Base-by-base conservation (phyloP, 2,797 vertebrate genomes). In the Thunnus albacares region DNA sequence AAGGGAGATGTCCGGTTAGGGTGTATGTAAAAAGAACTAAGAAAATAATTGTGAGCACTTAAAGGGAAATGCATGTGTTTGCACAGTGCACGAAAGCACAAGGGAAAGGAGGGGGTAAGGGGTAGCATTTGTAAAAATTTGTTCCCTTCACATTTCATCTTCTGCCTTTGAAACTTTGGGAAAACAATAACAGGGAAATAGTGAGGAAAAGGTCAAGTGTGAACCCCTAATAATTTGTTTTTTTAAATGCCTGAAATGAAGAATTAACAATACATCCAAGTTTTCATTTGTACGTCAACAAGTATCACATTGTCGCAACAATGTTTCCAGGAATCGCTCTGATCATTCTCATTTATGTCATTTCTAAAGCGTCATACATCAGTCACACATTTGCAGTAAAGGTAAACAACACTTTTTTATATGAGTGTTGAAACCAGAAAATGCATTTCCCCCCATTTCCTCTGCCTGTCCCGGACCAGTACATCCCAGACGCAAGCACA, bases 61-160 rank as follows among this genome's bases (percentile, higher is more conserved):
- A 72, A 83, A 81, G 71, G 93, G 87, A 89, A 91, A 87, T 79
- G 79, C 62, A 85, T 33, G 64, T 91, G 83, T 92, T 92, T 91
- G 58, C 60, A 85, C 79, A 83, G 73, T 24, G 57, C 30, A 65
- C 61, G 80, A 71, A 85, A 88, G 85, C 66, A 61, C 66, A 62
- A 77, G 68, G 26, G 33, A 6, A 5, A 64, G 68, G 11, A 15
- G 80, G 67, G 75, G 76, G 73, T 56, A 35, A 70, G 3, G 1
- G 58, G 57, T 26, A 56, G 53, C 74, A 87, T 78, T 83, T 58
- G 49, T 83, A 68, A 52, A 89, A 87, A 88, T 87, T 38, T 80
- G 51, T 81, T 84, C 77, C 74, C 30, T 81, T 81, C 47, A n/a
- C 68, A 72, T 81, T 84, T 87, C 75, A 85, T 85, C 74, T 61